Evolutionary conservation across 2,113 vertebrate genomes (phyloP).

Genomic region (Phalacrocorax aristotelis): DNA sequence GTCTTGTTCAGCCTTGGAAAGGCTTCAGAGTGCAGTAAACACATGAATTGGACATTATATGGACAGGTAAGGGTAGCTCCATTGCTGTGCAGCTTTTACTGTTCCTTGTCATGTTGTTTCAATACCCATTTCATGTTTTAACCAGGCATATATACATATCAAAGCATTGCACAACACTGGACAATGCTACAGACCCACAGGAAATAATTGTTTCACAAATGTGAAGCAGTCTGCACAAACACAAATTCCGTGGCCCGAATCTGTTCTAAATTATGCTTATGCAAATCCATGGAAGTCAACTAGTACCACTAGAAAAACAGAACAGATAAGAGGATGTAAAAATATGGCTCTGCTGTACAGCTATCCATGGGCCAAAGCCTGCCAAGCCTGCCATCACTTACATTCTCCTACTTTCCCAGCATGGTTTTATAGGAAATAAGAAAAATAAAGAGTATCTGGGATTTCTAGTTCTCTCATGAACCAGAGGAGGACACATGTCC

Average conservation of each 20-base stretch:
- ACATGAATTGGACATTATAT: not conserved
- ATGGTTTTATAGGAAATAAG: not conserved
- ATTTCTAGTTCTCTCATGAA: slow-evolving; percentile 5
- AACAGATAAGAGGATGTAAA: not conserved
- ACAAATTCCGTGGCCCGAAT: not conserved
- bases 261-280: slow-evolving; percentile 36
- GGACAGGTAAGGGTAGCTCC: not conserved
- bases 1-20: slow-evolving; percentile 21
- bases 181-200: slow-evolving; percentile 34
- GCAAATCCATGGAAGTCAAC: slow-evolving; percentile 13
- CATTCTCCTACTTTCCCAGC: not conserved
- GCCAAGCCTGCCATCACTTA: not conserved
- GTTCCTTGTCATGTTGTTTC: slow-evolving; percentile 13
- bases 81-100: slow-evolving; percentile 17
- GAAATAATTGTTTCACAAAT: slow-evolving; percentile 35
- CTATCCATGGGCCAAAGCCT: not conserved
- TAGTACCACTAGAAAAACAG: not conserved
- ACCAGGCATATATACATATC: slow-evolving; percentile 22
- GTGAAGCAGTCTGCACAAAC: slow-evolving; percentile 34
- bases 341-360: not conserved
- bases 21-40: slow-evolving; percentile 28
- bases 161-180: slow-evolving; percentile 22
- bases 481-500: not conserved
- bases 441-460: not conserved
- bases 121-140: slow-evolving; percentile 24